Percentiles rank a stretch among this genome's conserved stretches.
These are phyloP conservation scores for Panthera tigris DNA, from an alignment of 2,113 vertebrate genomes.

Conservation along the genomic window DNA sequence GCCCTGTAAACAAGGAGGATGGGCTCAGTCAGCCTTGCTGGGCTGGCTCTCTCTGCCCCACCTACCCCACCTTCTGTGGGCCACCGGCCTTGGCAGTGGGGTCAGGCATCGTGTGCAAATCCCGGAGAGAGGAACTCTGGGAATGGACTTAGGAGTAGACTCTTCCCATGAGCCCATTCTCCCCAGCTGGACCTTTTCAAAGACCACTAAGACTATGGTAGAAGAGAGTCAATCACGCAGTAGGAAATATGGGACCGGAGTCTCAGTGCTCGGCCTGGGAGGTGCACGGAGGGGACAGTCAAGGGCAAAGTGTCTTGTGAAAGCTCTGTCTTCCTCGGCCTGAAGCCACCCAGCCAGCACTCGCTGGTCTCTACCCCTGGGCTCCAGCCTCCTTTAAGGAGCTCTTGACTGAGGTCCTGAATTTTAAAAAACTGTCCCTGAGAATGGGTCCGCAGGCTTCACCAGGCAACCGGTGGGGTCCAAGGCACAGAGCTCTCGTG, in stretches of 20 bases:
- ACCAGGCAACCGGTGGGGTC: neutral
- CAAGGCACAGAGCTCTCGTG: no score
- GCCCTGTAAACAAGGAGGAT: no score
- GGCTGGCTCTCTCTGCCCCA: rapidly evolving
- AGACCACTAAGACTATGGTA: neutral
- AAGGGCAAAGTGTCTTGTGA: neutral
- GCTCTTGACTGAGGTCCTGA: neutral
- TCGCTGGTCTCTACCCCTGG: neutral
- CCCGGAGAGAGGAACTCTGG: neutral
- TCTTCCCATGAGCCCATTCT: neutral
- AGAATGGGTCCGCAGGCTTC: neutral
- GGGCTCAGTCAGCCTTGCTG: neutral
- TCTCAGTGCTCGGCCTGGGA: rapidly evolving
- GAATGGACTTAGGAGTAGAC: no score
- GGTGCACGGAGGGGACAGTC: rapidly evolving
- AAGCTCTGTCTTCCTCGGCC: neutral
- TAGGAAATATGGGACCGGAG: rapidly evolving
- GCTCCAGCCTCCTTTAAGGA: neutral
- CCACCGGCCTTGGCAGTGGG: rapidly evolving
- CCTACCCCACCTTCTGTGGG: rapidly evolving
- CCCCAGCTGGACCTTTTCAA: neutral
- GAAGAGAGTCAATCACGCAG: neutral
- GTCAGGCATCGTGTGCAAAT: neutral
- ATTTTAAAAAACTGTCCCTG: neutral
- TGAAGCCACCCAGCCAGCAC: neutral